These are phyloP conservation scores for Heliconius eleuchia DNA, from an alignment of 1,140 invertebrate genomes.

Conservation along the genomic window DNA sequence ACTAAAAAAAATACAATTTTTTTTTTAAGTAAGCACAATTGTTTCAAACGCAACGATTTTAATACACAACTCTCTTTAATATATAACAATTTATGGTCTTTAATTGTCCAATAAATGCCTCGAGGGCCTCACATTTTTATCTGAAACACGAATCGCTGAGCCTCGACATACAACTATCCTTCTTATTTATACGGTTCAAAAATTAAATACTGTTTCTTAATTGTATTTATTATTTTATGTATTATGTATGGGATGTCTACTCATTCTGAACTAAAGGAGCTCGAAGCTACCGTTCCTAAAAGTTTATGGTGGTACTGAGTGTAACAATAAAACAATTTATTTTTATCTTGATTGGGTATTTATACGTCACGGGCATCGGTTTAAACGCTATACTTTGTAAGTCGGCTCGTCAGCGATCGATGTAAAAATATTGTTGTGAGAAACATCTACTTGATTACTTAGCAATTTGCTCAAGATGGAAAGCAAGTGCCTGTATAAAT, in stretches of 20 bases:
- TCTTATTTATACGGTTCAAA: constrained; percentile 17
- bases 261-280: constrained; percentile 26
- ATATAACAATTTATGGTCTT: not conserved
- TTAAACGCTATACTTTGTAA: constrained; percentile 61
- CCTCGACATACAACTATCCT: not conserved
- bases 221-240: constrained; percentile 45
- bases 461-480: constrained; percentile 62
- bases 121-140: constrained; percentile 7
- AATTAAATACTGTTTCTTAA: constrained; percentile 32
- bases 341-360: constrained; percentile 64
- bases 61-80: not conserved
- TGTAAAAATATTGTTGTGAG: constrained; percentile 69
- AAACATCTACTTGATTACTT: constrained; percentile 68
- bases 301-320: constrained; percentile 57
- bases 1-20: no score
- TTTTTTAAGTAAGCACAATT: no score
- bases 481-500: constrained; percentile 69
- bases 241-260: constrained; percentile 34
- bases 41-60: not conserved
- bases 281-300: constrained; percentile 46
- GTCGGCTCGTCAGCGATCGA: constrained; percentile 45
- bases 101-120: constrained; percentile 5
- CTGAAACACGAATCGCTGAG: not conserved
- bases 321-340: constrained; percentile 70
- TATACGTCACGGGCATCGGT: constrained; percentile 58